These are phyloP conservation scores for Drosophila atripex DNA, from an alignment of 2,888 invertebrate genomes.

Conservation along the genomic window DNA sequence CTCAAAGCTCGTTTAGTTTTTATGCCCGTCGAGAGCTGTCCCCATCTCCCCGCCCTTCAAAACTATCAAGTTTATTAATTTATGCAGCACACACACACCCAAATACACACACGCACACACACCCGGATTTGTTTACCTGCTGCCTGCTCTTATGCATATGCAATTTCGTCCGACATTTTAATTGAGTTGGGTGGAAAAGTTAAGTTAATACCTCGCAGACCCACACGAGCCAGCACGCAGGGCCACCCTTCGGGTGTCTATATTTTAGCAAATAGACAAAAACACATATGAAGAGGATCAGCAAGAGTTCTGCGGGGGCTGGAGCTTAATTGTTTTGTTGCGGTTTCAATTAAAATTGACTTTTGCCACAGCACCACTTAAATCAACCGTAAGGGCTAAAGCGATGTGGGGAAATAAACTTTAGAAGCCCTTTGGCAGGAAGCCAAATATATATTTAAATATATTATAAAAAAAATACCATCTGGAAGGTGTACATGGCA, in stretches of 20 bases:
- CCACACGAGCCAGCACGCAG: constrained; percentile 22
- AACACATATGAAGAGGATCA: constrained; percentile 7
- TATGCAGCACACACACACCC: constrained; percentile 57
- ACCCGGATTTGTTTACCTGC: constrained; percentile 52
- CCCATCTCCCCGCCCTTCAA: constrained; percentile 8
- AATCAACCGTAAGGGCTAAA: constrained; percentile 57
- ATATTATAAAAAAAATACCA: no score
- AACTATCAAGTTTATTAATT: constrained; percentile 75
- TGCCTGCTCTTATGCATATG: constrained; percentile 58
- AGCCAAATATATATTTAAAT: neutral
- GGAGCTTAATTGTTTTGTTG: constrained; percentile 71
- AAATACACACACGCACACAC: constrained; percentile 39
- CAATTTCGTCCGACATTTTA: constrained; percentile 72
- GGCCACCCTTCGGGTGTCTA: constrained; percentile 22
- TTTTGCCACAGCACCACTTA: constrained; percentile 25
- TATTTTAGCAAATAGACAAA: constrained; percentile 6
- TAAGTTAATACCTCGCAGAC: constrained; percentile 60
- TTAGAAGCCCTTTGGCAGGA: constrained; percentile 46
- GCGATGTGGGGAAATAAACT: constrained; percentile 36
- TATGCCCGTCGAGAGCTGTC: constrained; percentile 44
- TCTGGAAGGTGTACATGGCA: no score
- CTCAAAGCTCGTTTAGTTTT: constrained; percentile 73
- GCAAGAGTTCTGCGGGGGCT: neutral
- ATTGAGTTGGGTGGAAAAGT: constrained; percentile 74
- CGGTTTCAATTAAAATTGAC: constrained; percentile 75